Conservation (phyloP, 2,888 invertebrate genomes). For the Ypsolopha scabrella region DNA sequence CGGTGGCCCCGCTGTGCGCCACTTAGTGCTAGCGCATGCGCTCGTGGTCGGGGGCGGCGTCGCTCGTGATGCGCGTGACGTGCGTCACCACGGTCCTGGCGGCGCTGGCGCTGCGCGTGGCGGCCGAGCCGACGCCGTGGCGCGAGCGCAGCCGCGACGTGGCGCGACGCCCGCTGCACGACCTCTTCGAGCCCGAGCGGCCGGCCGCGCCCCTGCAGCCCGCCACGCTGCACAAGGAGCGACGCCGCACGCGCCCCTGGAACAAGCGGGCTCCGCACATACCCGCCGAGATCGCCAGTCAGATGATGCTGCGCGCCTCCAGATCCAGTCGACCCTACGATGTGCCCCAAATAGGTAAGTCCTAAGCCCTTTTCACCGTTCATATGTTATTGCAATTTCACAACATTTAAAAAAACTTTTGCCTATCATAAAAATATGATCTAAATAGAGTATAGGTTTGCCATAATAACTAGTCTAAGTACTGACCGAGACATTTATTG, state of each 20-base stretch:
- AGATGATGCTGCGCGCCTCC: constrained; percentile 83
- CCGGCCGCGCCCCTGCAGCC: constrained; percentile 30
- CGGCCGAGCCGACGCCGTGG: constrained; percentile 41
- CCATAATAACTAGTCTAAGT: too few species aligned
- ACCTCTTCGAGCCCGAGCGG: constrained; percentile 49
- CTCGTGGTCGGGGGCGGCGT: constrained; percentile 47
- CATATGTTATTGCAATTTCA: not conserved
- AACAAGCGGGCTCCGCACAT: constrained; percentile 49
- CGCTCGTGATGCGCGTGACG: constrained; percentile 53
- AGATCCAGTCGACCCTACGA: constrained; percentile 84
- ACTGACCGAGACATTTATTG: too few species aligned
- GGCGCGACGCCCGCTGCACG: constrained; percentile 44
- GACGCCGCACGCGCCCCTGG: constrained; percentile 37
- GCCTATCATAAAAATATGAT: too few species aligned
- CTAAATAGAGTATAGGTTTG: too few species aligned
- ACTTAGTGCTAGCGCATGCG: constrained; percentile 55
- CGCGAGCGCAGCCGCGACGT: constrained; percentile 39
- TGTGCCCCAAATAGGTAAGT: constrained; percentile 88
- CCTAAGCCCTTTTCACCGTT: not conserved
- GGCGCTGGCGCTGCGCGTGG: constrained; percentile 44
- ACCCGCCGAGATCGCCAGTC: constrained; percentile 75
- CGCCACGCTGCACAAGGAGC: constrained; percentile 42
- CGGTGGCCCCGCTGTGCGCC: constrained; percentile 37
- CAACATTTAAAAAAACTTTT: too few species aligned
- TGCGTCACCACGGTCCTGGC: constrained; percentile 52